Evolutionary conservation across 1,140 invertebrate species (phyloP), one percentile per base, ranked within the genome.

Genomic region (Pseudomyrmex flavicornis): DNA sequence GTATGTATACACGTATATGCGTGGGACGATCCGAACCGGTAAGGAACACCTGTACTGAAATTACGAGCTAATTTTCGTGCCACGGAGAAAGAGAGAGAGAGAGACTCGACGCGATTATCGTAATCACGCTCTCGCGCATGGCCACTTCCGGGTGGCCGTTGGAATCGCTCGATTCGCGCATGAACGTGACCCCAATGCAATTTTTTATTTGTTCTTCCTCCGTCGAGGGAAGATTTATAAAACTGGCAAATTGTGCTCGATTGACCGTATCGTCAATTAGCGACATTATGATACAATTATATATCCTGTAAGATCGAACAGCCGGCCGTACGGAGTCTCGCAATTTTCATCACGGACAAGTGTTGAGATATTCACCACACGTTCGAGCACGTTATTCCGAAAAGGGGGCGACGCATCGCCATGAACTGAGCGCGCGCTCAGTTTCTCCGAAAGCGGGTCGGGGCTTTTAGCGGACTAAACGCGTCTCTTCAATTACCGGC

Each of bases 1-100:
- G 46, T 13, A 1, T 7, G 5, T 35, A 35, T 35, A 35, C 35
- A 26, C 35, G 35, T 35, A 35, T n/a, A 17, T 17, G 79, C 76
- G 66, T 59, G 66, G 54, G 66, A 79, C 15, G 75, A 48, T 70
- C 13, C 50, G 61, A 26, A 59, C 63, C 13, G n/a, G 17, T 56
- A 73, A 63, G 77, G 65, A 74, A 88, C 56, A 79, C 70, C 72
- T 87, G 85, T 84, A 62, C 68, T 52, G 70, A 87, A 84, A 68
- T 88, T 80, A 83, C 66, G 66, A 80, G 82, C 73, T 88, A 90
- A 88, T 88, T 89, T 82, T 80, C 62, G 80, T 76, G 26, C 63
- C 61, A 17, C 50, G 17, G 26, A 44, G 44, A 13, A 20, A 73
- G 66, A 52, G 59, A 61, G 26, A 22, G 44, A 13, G 35, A 73